phyloP scores from a whole-genome alignment of 2,888 invertebrate genomes.

The Rhorus exstirpatorius region DNA sequence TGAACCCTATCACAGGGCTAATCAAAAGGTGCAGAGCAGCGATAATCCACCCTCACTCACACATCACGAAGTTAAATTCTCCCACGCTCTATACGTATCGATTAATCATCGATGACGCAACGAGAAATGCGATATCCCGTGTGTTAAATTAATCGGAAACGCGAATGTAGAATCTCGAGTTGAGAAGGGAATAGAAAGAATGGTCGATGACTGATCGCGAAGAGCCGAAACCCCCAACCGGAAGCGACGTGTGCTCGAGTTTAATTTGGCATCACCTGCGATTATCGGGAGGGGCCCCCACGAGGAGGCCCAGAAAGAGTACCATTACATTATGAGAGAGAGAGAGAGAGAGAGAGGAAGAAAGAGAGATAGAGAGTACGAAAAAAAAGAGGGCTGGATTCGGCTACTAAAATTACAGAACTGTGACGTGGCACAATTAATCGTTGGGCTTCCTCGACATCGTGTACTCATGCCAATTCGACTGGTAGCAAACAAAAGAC shows the following conservation, averaged over 20 bases:
- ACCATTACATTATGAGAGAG: slow-evolving; percentile 22
- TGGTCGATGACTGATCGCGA: not conserved
- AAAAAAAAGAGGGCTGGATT: too few relatives aligned
- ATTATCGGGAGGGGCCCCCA: slow-evolving; percentile 44
- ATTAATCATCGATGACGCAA: slow-evolving; percentile 16
- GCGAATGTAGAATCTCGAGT: not conserved
- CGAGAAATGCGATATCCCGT: slow-evolving; percentile 47
- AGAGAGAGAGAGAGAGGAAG: slow-evolving; percentile 10
- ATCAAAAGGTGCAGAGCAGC: not conserved
- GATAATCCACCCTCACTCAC: not conserved
- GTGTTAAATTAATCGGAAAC: slow-evolving; percentile 57
- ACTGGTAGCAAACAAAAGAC: slow-evolving; percentile 6
- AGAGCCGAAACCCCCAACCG: slow-evolving; percentile 45
- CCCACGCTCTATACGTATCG: not conserved
- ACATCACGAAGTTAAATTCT: not conserved
- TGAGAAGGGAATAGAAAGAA: too few relatives aligned
- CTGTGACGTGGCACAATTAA: slow-evolving; percentile 66
- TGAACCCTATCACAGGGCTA: not conserved
- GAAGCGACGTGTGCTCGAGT: slow-evolving; percentile 61
- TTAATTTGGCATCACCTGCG: slow-evolving; percentile 67
- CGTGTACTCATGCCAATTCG: slow-evolving; percentile 18
- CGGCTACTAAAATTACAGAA: slow-evolving; percentile 68
- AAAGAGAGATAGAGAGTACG: slow-evolving; percentile 1
- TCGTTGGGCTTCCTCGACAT: slow-evolving; percentile 60
- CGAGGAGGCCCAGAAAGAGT: slow-evolving; percentile 35